Percentiles rank a stretch among this genome's conserved stretches.
Evolutionary conservation across 2,888 invertebrate genomes (phyloP).

Genomic region (Microdon myrmicae): DNA sequence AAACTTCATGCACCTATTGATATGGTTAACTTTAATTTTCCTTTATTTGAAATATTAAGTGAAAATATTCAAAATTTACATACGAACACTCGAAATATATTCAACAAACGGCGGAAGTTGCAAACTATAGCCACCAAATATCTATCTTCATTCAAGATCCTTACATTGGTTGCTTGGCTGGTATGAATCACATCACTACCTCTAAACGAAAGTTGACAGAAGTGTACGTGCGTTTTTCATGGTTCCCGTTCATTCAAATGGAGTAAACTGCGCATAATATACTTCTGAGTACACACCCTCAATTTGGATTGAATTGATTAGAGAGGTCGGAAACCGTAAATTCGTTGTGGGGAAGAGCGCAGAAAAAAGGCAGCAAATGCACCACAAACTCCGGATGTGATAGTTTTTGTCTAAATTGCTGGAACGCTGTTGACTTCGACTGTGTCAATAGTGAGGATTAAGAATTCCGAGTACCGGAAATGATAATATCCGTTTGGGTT

Average conservation of each 20-base stretch:
- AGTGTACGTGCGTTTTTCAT: not conserved
- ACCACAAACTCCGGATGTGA: constrained; percentile 42
- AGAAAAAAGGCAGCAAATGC: not conserved
- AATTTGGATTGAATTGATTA: constrained; percentile 45
- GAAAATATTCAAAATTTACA: no score
- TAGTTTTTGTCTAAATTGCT: constrained; percentile 52
- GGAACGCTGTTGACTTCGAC: constrained; percentile 44
- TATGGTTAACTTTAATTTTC: no score
- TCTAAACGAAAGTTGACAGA: no score
- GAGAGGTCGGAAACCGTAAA: constrained; percentile 18
- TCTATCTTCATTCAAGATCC: no score
- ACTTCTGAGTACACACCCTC: constrained; percentile 38
- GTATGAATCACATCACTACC: no score
- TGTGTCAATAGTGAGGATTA: constrained; percentile 51
- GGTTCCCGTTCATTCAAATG: not conserved
- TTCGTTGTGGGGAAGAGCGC: not conserved
- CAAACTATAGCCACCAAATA: no score
- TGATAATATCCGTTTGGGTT: constrained; percentile 51
- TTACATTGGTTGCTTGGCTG: no score
- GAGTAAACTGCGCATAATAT: constrained; percentile 26
- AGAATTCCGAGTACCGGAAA: constrained; percentile 51
- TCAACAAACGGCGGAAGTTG: no score
- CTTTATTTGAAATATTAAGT: no score
- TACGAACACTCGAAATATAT: no score
- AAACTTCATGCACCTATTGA: no score